phyloP scores from a whole-genome alignment of 2,888 invertebrate species.

The Alentia gelatinosa region DNA sequence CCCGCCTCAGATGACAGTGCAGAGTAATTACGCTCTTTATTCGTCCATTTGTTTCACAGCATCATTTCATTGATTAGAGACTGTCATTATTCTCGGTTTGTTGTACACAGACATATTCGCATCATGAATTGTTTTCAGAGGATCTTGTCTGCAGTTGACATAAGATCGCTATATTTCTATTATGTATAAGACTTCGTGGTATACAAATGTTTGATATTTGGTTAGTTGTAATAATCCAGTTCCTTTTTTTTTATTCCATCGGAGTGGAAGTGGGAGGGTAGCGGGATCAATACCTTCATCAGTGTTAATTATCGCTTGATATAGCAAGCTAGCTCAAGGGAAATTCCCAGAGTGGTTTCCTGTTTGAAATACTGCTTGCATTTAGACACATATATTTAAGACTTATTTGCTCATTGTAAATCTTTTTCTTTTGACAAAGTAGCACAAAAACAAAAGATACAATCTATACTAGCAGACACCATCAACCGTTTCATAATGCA shows the following conservation, averaged over 20 bases:
- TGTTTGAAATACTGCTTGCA: no score
- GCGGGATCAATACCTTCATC: background rate
- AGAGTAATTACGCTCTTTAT: background rate
- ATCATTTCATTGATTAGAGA: constrained; percentile 9
- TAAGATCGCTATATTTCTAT: background rate
- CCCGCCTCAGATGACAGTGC: constrained; percentile 28
- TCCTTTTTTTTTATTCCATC: background rate
- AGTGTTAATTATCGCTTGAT: background rate
- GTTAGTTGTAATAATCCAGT: background rate
- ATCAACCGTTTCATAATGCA: no score
- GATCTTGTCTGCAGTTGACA: background rate
- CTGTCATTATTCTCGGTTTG: constrained; percentile 12
- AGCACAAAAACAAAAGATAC: no score
- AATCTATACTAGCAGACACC: no score
- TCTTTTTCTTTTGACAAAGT: no score
- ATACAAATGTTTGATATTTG: background rate
- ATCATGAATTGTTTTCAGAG: background rate
- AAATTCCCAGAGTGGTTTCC: background rate
- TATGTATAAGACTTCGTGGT: background rate
- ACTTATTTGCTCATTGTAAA: no score
- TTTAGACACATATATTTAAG: no score
- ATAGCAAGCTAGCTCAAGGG: background rate
- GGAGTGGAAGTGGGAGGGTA: no score
- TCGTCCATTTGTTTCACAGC: constrained; percentile 12
- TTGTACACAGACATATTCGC: background rate